Conservation (phyloP, 2,888 invertebrate species). For the Troides aeacus region DNA sequence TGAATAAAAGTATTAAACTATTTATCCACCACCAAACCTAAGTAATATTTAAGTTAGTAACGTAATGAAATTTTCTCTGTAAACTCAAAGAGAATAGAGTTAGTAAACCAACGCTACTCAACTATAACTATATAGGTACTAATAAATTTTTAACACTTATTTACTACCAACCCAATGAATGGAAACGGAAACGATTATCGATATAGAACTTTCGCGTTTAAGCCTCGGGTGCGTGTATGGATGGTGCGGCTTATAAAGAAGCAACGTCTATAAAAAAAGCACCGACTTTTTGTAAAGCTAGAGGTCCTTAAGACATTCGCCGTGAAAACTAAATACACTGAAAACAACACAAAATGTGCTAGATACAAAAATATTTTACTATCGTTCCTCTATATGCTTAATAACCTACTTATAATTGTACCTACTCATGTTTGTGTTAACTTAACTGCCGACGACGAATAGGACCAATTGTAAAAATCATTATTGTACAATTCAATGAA, state of each 20-base stretch:
- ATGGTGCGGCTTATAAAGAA: slow-evolving; percentile 2
- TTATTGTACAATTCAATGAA: slow-evolving; percentile 2
- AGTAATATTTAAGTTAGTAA: slow-evolving; percentile 63
- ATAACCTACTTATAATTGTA: slow-evolving; percentile 20
- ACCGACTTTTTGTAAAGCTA: slow-evolving; percentile 12
- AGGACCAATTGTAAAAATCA: slow-evolving; percentile 4
- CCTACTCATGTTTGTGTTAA: background rate
- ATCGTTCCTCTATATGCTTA: slow-evolving; percentile 24
- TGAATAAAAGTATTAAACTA: slow-evolving; percentile 59
- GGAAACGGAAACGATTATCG: slow-evolving; percentile 11
- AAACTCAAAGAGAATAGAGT: slow-evolving; percentile 27
- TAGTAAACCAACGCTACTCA: slow-evolving; percentile 28
- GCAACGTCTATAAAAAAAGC: slow-evolving; percentile 20
- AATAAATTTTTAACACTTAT: slow-evolving; percentile 63
- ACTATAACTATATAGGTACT: slow-evolving; percentile 28
- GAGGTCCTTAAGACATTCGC: background rate
- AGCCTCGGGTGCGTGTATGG: slow-evolving; percentile 17
- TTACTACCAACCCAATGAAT: slow-evolving; percentile 47
- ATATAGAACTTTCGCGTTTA: background rate
- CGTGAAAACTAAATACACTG: background rate
- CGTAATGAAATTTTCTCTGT: slow-evolving; percentile 43
- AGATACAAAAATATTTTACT: slow-evolving; percentile 27
- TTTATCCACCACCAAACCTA: slow-evolving; percentile 69
- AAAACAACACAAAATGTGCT: slow-evolving; percentile 16
- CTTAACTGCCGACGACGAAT: background rate